Percentiles rank a stretch among this genome's conserved stretches.
phyloP scores from a whole-genome alignment of 2,797 vertebrate species.

The Pantherophis alleghaniensis region DNA sequence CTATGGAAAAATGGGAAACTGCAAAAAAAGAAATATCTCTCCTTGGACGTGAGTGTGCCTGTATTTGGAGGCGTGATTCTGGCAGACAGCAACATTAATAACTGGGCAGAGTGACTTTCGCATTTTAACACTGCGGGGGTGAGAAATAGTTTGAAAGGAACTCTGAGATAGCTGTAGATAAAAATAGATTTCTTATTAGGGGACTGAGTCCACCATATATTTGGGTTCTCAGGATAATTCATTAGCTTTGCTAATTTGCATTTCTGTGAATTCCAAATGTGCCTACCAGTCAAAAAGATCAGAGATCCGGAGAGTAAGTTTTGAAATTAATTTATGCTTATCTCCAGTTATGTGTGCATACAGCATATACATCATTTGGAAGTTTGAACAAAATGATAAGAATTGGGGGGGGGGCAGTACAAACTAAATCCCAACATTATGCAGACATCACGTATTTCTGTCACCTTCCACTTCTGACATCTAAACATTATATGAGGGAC shows the following conservation, averaged over 20 bases:
- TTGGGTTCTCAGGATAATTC: background rate
- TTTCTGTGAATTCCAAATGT: background rate
- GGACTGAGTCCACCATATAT: background rate
- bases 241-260: background rate
- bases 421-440: background rate
- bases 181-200: background rate
- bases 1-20: background rate
- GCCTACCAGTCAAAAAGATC: background rate
- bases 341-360: background rate
- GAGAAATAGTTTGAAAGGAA: background rate
- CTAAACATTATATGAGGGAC: background rate
- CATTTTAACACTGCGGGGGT: background rate
- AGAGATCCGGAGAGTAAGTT: background rate
- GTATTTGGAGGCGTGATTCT: background rate
- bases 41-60: background rate
- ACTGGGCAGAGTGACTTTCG: background rate
- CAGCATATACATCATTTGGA: background rate
- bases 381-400: background rate
- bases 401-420: rapidly evolving
- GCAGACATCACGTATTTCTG: rapidly evolving
- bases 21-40: background rate
- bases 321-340: background rate
- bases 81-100: background rate
- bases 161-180: background rate
- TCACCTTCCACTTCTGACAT: background rate